A percentile compares a stretch with the other conserved stretches of the same genome.
Conservation (phyloP, 2,113 vertebrate species). For the Corydoras sp. region DNA sequence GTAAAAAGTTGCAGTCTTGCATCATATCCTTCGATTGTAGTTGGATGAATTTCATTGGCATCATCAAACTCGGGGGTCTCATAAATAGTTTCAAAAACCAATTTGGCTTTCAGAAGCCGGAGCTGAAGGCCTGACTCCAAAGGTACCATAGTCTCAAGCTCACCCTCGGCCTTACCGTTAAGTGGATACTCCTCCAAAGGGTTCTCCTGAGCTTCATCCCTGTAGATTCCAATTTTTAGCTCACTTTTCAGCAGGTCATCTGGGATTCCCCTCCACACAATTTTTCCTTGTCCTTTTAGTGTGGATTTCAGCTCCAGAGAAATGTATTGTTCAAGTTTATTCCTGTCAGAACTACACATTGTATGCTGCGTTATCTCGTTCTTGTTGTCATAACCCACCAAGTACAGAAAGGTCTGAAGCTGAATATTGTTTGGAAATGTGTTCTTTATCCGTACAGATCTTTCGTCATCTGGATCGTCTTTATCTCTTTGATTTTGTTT, state of each 20-base stretch:
- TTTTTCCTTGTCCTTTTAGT: neutral
- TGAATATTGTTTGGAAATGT: neutral
- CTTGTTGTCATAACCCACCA: neutral
- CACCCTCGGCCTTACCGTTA: neutral
- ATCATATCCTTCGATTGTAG: neutral
- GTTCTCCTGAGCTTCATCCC: neutral
- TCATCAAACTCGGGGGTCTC: neutral
- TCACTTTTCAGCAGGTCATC: neutral
- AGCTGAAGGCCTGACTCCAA: neutral
- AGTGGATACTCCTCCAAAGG: neutral
- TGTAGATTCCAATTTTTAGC: neutral
- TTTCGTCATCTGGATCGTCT: neutral
- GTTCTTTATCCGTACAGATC: neutral
- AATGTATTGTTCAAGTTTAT: too few species aligned
- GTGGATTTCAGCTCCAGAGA: neutral
- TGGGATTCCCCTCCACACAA: neutral
- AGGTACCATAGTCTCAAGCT: neutral
- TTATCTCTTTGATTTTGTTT: neutral
- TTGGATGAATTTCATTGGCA: neutral
- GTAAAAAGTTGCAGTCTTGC: constrained; percentile 6
- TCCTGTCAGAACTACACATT: neutral
- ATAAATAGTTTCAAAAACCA: neutral
- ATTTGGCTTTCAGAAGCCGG: neutral
- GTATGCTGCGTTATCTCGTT: neutral
- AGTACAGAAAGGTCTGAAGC: neutral